phyloP scores from a whole-genome alignment of 2,797 vertebrate genomes.

The Myotis pilosus region DNA sequence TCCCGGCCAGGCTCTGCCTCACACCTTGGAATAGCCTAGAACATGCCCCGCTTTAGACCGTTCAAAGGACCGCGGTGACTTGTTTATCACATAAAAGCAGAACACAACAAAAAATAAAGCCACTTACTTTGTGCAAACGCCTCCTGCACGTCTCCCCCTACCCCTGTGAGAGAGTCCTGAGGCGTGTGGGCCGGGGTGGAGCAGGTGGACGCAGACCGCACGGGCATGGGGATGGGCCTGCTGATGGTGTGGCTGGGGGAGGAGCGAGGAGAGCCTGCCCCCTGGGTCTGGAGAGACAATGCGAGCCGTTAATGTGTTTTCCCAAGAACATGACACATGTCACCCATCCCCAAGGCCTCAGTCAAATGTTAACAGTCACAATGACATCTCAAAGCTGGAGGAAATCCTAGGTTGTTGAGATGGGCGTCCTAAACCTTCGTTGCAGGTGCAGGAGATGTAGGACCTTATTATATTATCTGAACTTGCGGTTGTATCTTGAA shows the following conservation, averaged over 20 bases:
- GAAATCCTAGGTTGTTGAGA: background rate
- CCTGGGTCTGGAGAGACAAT: constrained; percentile 92
- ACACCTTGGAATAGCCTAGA: too few relatives aligned
- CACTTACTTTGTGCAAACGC: constrained; percentile 97
- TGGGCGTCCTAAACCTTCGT: background rate
- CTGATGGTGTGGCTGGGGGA: constrained; percentile 97
- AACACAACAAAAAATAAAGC: background rate
- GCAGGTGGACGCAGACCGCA: constrained; percentile 92
- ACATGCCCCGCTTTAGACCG: accelerated
- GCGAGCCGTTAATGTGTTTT: constrained; percentile 68
- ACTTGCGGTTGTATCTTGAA: background rate
- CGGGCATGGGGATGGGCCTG: constrained; percentile 94
- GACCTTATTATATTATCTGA: background rate
- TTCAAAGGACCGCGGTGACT: background rate
- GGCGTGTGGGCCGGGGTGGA: constrained; percentile 95
- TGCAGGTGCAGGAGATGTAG: background rate
- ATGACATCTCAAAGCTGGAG: background rate
- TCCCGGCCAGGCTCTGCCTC: background rate
- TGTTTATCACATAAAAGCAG: background rate
- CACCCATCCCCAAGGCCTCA: background rate
- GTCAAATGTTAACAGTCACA: constrained; percentile 2
- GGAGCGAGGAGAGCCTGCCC: constrained; percentile 94
- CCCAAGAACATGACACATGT: background rate
- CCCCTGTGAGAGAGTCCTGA: constrained; percentile 98
- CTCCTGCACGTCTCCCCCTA: constrained; percentile 98